Conservation (phyloP, 2,113 vertebrate genomes). For the Salvator merianae region DNA sequence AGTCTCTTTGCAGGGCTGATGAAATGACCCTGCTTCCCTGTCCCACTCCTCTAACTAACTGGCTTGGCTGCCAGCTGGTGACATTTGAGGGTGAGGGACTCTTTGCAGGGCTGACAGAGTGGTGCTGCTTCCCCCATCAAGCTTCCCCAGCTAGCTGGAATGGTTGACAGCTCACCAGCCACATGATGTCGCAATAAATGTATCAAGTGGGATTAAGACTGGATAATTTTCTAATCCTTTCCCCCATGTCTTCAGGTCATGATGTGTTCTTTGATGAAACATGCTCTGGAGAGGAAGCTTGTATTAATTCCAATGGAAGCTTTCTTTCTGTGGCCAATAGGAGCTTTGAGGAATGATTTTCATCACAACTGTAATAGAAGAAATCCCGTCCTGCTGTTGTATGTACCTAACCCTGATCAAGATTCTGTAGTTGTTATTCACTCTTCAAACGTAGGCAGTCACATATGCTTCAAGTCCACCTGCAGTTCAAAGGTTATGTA, state of each 20-base stretch:
- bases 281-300: background rate
- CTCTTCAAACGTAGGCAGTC: background rate
- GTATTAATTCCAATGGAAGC: background rate
- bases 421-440: background rate
- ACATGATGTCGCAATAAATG: too few species aligned
- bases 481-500: too few species aligned
- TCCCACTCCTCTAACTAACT: too few species aligned
- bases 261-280: background rate
- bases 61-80: too few species aligned
- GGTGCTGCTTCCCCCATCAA: too few species aligned
- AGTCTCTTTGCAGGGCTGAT: too few species aligned
- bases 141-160: too few species aligned
- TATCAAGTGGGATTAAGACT: background rate
- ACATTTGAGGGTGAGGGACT: too few species aligned
- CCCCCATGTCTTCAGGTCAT: background rate
- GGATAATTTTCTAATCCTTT: background rate
- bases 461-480: background rate
- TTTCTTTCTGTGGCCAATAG: background rate
- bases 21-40: too few species aligned
- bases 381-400: background rate
- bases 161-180: too few species aligned
- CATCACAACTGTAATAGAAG: background rate
- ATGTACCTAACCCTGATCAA: background rate
- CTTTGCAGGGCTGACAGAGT: too few species aligned
- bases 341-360: background rate